Conservation (phyloP, 2,113 vertebrate species). For the Anguilla rostrata region DNA sequence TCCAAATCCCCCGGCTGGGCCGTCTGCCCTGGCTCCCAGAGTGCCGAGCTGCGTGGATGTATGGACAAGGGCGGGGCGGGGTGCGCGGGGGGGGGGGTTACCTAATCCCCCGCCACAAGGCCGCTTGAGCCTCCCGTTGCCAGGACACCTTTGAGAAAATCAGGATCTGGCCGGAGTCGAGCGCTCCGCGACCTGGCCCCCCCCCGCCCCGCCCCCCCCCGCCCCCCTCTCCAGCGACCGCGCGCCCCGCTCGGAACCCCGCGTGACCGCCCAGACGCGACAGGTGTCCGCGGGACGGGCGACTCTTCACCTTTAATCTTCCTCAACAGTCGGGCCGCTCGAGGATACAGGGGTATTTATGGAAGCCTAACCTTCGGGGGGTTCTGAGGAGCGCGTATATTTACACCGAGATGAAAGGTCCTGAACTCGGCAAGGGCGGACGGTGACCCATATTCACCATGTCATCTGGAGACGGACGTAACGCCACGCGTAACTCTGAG, state of each 20-base stretch:
- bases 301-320: background rate
- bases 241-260: background rate
- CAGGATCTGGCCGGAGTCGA: background rate
- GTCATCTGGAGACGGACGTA: background rate
- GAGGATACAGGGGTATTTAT: background rate
- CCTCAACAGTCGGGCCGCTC: background rate
- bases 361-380: background rate
- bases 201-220: background rate
- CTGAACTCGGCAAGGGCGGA: background rate
- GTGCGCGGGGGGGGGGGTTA: background rate
- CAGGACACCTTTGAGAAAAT: background rate
- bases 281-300: slow-evolving; percentile 8
- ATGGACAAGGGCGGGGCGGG: slow-evolving; percentile 36
- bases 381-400: background rate
- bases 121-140: background rate
- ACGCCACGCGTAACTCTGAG: background rate
- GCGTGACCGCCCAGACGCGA: background rate
- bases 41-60: slow-evolving; percentile 17
- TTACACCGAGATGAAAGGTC: background rate
- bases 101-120: slow-evolving; percentile 35
- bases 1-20: slow-evolving; percentile 46
- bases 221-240: background rate
- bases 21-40: slow-evolving; percentile 12
- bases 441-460: background rate
- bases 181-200: background rate